Evolutionary conservation across 2,888 invertebrate genomes (phyloP), one percentile per base, ranked within the genome.

Genomic region (Hemithea aestivaria): DNA sequence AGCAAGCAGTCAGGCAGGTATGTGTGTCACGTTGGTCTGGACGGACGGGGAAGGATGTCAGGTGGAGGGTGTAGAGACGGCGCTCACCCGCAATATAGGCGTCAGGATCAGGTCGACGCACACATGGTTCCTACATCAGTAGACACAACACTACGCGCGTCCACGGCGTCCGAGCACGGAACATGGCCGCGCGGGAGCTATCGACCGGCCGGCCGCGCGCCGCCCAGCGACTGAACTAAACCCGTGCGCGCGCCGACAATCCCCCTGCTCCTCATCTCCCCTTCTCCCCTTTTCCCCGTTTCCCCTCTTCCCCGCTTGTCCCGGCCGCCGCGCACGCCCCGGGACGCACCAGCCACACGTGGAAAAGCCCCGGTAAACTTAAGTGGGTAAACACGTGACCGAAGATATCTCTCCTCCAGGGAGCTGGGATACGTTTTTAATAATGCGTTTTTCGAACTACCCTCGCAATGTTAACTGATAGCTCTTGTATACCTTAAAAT

Each of bases 201-300:
- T 84, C 84, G 84, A 84, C 84, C 84, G 72, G 82, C 78, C 77
- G 83, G 74, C 69, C 75, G 75, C 74, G 70, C 75, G 77, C 74
- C 77, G 71, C 73, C 73, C 66, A 68, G 74, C 76, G 79, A 77
- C 79, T 78, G 83, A 74, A 75, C 70, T 71, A 47, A 70, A 66
- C 33, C 69, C 48, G 35, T 83, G 83, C 83, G 84, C 84, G 83
- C 85, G 84, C 85, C 16, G 16, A 16, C 3, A 74, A n/a, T n/a
- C n/a, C n/a, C 46, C 48, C 58, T 52, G 66, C 68, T 55, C 66
- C 65, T 56, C 62, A 62, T 65, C 53, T 62, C 25, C 48, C 37
- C 51, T 49, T 43, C 48, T 49, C 49, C 52, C 45, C 38, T 16
- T 5, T 16, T 5, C 42, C 44, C 42, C 48, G 35, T n/a, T n/a